phyloP scores from a whole-genome alignment of 2,888 invertebrate genomes.

The Iphiclides podalirius region DNA sequence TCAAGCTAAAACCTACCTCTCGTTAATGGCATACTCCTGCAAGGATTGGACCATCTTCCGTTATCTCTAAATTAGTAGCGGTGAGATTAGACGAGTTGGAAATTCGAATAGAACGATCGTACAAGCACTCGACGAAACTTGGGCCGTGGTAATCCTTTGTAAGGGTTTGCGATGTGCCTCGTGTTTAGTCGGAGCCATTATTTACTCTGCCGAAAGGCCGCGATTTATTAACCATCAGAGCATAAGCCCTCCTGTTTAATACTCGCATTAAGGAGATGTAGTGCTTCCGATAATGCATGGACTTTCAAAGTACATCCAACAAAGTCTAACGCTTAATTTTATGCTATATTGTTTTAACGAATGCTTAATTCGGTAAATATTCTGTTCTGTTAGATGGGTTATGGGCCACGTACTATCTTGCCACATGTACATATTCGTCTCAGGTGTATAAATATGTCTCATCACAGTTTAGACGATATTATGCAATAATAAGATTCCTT shows the following conservation, averaged over 20 bases:
- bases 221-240: conserved; percentile 54
- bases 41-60: conserved; percentile 37
- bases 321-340: conserved; percentile 23
- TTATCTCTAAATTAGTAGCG: conserved; percentile 60
- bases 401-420: too few relatives aligned
- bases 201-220: conserved; percentile 46
- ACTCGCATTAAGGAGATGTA: conserved; percentile 48
- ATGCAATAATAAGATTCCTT: too few relatives aligned
- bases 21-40: conserved; percentile 32
- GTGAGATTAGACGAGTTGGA: conserved; percentile 47
- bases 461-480: too few relatives aligned
- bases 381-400: not conserved
- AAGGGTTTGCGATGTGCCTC: conserved; percentile 46
- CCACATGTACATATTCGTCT: too few relatives aligned
- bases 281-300: conserved; percentile 41
- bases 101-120: conserved; percentile 31
- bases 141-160: conserved; percentile 46
- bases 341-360: conserved; percentile 31
- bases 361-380: conserved; percentile 21
- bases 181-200: conserved; percentile 41
- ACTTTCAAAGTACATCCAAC: conserved; percentile 27
- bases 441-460: too few relatives aligned
- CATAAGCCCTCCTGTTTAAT: conserved; percentile 43
- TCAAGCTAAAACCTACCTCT: conserved; percentile 37
- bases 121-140: conserved; percentile 31